Evolutionary conservation across 2,113 vertebrate species (phyloP), one percentile per base, ranked within the genome.

Genomic region (Cervus canadensis): DNA sequence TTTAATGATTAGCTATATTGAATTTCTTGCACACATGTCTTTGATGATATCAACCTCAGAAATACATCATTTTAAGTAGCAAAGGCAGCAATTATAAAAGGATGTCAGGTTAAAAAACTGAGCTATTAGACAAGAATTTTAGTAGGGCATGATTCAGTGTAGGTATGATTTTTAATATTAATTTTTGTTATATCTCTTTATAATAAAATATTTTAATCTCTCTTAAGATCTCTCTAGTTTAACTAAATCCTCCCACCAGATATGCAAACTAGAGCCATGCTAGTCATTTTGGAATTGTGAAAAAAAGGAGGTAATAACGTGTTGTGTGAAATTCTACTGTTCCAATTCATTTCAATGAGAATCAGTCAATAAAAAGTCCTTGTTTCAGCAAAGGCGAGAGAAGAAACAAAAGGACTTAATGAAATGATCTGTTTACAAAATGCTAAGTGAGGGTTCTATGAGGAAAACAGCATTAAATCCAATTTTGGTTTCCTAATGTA

Each of bases 361-460:
- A 85, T n/a, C 52, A 96, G 96, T 98, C 96, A 97, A 97, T 97
- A 98, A 98, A 96, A 98, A 97, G 94, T 98, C 89, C 76, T 95
- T 48, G 88, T 98, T 98, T 98, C 92, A 7, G 96, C 92, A 97
- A 96, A 98, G 96, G 71, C 71, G 71, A 87, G 76, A 98, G 83
- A 1, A 50, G 92, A 98, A 98, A 98, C 88, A 98, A 98, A 98
- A 97, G 96, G 84, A 98, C 87, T 96, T 98, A 98, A 98, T 98
- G 96, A 98, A 99, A 98, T 92, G 79, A 98, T 98, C 79, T 98
- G 94, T 98, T 99, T 99, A 98, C 93, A 98, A 99, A 98, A 98
- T 90, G 88, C 78, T 98, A 98, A 98, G 94, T 91, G 87, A 98
- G 85, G 84, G 33, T 85, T 98, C 89, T 97, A 43, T 78, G 21